These are phyloP conservation scores for Zygogramma bicolorata DNA, from an alignment of 2,888 invertebrate genomes.

Conservation along the genomic window DNA sequence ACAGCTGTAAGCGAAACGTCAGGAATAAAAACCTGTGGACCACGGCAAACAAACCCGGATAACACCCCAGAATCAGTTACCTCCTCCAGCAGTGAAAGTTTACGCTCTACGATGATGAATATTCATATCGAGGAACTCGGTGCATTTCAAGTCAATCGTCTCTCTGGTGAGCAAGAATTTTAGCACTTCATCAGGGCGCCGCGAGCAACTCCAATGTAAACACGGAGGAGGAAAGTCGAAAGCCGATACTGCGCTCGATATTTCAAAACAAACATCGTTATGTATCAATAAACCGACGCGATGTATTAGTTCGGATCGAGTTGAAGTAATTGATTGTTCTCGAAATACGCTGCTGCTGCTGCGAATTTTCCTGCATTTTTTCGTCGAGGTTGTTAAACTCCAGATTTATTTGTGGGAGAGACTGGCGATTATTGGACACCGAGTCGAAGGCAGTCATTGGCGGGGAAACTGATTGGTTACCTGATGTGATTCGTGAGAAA, in stretches of 20 bases:
- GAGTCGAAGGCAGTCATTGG: too few species aligned
- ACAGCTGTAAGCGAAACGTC: too few species aligned
- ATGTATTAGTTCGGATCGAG: not conserved
- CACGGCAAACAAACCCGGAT: too few species aligned
- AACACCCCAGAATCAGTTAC: too few species aligned
- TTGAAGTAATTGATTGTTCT: slow-evolving; percentile 3
- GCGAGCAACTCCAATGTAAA: slow-evolving; percentile 30
- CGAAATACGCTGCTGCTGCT: not conserved
- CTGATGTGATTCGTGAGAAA: too few species aligned
- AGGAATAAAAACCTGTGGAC: too few species aligned
- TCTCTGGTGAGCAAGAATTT: slow-evolving; percentile 19
- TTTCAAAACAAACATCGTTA: slow-evolving; percentile 29
- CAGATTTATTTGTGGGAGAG: slow-evolving; percentile 37
- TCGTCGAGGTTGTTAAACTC: slow-evolving; percentile 38
- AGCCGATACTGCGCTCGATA: slow-evolving; percentile 26
- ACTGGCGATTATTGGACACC: slow-evolving; percentile 19
- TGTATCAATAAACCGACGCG: slow-evolving; percentile 32
- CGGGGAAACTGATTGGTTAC: too few species aligned
- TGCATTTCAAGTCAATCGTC: slow-evolving; percentile 17
- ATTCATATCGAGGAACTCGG: not conserved
- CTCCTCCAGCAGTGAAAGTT: too few species aligned
- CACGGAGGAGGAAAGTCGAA: slow-evolving; percentile 21
- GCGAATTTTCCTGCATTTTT: slow-evolving; percentile 28
- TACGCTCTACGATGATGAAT: too few species aligned
- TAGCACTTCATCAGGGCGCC: slow-evolving; percentile 33